A percentile compares a stretch with the other conserved stretches of the same genome.
These are phyloP conservation scores for Rostrhamus sociabilis DNA, from an alignment of 2,797 vertebrate species.

Conservation along the genomic window DNA sequence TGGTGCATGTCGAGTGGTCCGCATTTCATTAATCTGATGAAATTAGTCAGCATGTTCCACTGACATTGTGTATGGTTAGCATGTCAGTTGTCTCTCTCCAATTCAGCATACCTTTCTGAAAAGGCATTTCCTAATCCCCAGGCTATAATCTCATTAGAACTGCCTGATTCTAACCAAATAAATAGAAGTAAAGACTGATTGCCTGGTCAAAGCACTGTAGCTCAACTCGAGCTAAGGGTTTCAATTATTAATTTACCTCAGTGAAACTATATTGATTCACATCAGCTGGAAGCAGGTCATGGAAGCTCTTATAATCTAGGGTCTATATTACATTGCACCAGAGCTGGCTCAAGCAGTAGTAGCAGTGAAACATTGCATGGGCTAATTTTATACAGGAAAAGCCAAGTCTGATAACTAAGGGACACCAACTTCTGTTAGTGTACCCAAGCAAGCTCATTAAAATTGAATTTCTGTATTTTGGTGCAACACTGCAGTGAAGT, in stretches of 20 bases:
- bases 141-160: conserved; percentile 10
- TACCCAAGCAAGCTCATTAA: not conserved
- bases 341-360: not conserved
- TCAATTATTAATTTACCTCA: not conserved
- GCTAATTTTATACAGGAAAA: not conserved
- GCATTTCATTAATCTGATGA: not conserved
- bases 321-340: not conserved
- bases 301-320: not conserved
- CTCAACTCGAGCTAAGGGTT: not conserved
- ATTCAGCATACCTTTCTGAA: not conserved
- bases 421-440: not conserved
- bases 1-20: not conserved
- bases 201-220: not conserved
- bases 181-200: conserved; percentile 22
- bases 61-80: not conserved
- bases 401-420: not conserved
- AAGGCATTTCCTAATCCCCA: conserved; percentile 25
- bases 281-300: not conserved
- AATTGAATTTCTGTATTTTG: not conserved
- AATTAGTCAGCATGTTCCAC: not conserved
- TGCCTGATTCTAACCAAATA: conserved; percentile 28
- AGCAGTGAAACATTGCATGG: not conserved
- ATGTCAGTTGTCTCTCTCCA: not conserved
- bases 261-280: not conserved
- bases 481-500: not conserved